Base-by-base conservation (phyloP, 2,888 invertebrate species). In the Rhopalosiphum nymphaeae region DNA sequence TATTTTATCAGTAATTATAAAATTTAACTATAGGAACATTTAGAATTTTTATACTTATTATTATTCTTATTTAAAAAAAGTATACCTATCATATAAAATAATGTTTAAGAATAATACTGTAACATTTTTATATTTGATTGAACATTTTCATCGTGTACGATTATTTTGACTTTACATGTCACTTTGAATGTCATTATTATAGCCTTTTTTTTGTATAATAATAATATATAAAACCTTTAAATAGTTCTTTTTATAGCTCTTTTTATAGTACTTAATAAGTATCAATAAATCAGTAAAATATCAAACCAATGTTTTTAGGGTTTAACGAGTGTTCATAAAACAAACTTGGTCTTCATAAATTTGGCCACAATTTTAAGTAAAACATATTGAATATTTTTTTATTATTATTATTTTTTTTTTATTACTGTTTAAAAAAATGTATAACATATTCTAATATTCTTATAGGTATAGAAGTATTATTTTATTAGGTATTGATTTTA, bases 311-410 rank as follows among this genome's bases (percentile, higher is more conserved):
- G 29, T 89, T 57, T 57, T 89, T 7, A 44, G 44, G 42, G 53
- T 91, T 91, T 84, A 85, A 85, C 85, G 91, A 85, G 85, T 56
- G 56, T 91, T 84, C 78, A 44, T 91, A 91, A 91, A 91, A 91
- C 85, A 84, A 91, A 44, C 56, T 85, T 21, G 16, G 84, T 42
- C 29, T 10, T 56, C 56, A 56, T 91, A 85, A 29, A 91, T 91
- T 91, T 56, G 78, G 25, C 85, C 13, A 42, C 85, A 42, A 36
- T 36, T 25, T 56, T 26, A 57, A 89, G 42, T 29, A 89, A 89
- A 89, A 57, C 44, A 61, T 25, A 78, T 78, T 7, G n/a, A 21
- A 53, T 53, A n/a, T 49, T 21, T 88, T 9, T 36, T 53, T 87
- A n/a, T n/a, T n/a, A n/a, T 67, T 67, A 44, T 44, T 36, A 67